Evolutionary conservation across 2,797 vertebrate species (phyloP).

Genomic region (Macropus fuliginosus): DNA sequence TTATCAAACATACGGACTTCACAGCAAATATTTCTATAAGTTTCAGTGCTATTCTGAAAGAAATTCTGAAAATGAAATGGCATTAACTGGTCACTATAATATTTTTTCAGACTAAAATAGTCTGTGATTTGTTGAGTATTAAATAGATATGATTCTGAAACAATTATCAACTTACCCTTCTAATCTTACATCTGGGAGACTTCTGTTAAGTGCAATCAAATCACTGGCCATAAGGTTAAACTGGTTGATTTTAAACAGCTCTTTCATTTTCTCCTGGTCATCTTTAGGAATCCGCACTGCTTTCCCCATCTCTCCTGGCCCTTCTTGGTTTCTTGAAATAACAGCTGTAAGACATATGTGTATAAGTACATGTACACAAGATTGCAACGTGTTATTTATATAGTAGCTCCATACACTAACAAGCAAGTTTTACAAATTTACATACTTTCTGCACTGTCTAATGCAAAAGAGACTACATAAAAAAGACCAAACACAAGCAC

Average conservation of each 20-base stretch:
- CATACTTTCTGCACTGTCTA: neutral
- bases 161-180: conserved; percentile 91
- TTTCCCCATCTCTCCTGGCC: conserved; percentile 98
- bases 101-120: rapidly evolving
- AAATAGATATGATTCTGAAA: neutral
- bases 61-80: neutral
- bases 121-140: neutral
- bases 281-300: conserved; percentile 95
- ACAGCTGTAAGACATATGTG: conserved; percentile 89
- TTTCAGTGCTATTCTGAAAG: conserved; percentile 22
- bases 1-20: neutral
- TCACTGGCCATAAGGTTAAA: conserved; percentile 99
- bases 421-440: neutral
- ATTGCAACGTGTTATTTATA: conserved; percentile 1
- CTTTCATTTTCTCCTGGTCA: conserved; percentile 98
- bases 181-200: conserved; percentile 94
- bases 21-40: neutral
- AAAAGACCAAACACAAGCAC: conserved; percentile 39
- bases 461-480: neutral
- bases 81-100: rapidly evolving
- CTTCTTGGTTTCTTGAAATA: conserved; percentile 95
- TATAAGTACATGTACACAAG: conserved; percentile 55
- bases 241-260: conserved; percentile 99
- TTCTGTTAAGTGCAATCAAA: conserved; percentile 97
- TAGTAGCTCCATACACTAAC: neutral